Base-by-base conservation (phyloP, 2,888 invertebrate species). In the Antheraea assamensis region DNA sequence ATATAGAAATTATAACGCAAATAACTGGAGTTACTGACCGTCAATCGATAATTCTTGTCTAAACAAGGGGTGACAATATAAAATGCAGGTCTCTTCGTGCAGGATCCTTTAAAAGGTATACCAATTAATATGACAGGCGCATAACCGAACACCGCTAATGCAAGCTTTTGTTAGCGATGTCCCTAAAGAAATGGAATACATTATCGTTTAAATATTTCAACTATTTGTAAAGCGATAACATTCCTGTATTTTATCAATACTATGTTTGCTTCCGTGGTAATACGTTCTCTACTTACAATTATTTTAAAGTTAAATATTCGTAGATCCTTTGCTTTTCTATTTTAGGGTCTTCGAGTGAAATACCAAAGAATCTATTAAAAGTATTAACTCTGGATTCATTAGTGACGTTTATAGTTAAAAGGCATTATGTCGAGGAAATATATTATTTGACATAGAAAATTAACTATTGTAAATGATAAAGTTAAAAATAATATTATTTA, bases 101-200 rank as follows among this genome's bases (percentile, higher is more conserved):
- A 77, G 71, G 73, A 71, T 61, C 74, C 74, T 75, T 80, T 76
- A 81, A 82, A 84, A 83, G 85, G 84, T 78, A 77, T 79, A 74
- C 80, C 85, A 83, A 89, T 90, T 88, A 82, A 82, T 83, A 86
- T 87, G 85, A 78, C 76, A 73, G 78, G 78, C 85, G 82, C 84
- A 83, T 82, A 81, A 77, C 80, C 75, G 76, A 78, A 77, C 76
- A 77, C 79, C 79, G 76, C 79, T 81, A 80, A 77, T 77, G 76
- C 74, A 42, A 74, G 75, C 74, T 71, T 75, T 74, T 79, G 76
- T 80, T 74, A 64, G 52, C 71, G 68, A 52, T 74, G 73, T 42
- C 70, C 21, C 55, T 70, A 73, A 73, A 73, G 70, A 47, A 72
- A 55, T 55, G 52, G 68, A 66, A 73, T 70, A 42, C 42, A 55